Evolutionary conservation across 2,113 vertebrate genomes (phyloP), one percentile per base, ranked within the genome.

Genomic region (Boleophthalmus pectinirostris): DNA sequence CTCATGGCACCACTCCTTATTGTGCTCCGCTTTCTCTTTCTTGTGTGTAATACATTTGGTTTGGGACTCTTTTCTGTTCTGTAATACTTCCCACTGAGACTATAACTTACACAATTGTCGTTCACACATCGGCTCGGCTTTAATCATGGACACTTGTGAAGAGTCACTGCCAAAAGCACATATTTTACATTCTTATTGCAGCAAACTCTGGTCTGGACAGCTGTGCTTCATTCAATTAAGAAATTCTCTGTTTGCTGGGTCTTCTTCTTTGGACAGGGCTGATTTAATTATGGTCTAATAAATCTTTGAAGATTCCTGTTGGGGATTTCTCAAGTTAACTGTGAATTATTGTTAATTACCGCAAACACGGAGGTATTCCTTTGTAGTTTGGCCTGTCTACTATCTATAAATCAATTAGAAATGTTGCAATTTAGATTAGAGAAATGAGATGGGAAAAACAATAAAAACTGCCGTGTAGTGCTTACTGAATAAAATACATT

Each of bases 101-200:
- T 70, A 20, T 23, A 61, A 58, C 51, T 73, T 63, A 66, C 83
- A 82, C 57, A 51, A 66, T 2, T 54, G 63, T 46, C 78, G 56
- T 66, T n/a, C 18, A 61, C 67, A 82, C 67, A 79, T 66, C 56
- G 33, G 70, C 63, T n/a, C 20, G 21, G 54, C 58, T 67, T 72
- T 83, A 77, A 74, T 81, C 60, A 77, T 72, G 63, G 66, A 73
- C 57, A 61, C 16, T 74, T 69, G 45, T 69, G 71, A 29, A 33
- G 76, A 49, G 63, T 12, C 61, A 47, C 25, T 49, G 54, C 60
- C 74, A 74, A 69, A 66, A 71, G 25, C 16, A 38, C 64, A 79
- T 78, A 73, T 57, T 63, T 47, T 10, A 64, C 65, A 84, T 80
- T 78, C 65, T 35, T 53, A 1, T 43, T 24, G 21, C 13, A 69